phyloP scores from a whole-genome alignment of 1,140 invertebrate species.

The Melanaphis sacchari region DNA sequence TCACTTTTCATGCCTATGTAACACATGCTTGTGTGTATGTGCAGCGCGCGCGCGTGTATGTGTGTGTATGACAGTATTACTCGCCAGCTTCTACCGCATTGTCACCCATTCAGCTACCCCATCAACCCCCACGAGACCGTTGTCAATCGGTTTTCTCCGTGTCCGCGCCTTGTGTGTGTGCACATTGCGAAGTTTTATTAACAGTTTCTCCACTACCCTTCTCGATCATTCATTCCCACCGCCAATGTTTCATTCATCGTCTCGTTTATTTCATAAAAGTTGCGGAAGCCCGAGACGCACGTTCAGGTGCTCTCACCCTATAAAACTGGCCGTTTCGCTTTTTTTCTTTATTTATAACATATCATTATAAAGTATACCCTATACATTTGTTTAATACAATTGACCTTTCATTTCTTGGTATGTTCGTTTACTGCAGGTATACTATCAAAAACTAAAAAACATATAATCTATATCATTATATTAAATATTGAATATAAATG shows the following conservation, averaged over 20 bases:
- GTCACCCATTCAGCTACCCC: too few relatives aligned
- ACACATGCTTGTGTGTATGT: not conserved
- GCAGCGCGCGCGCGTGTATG: too few relatives aligned
- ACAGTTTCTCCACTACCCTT: not conserved
- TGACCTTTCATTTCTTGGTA: not conserved
- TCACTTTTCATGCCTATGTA: not conserved
- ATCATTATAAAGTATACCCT: not conserved
- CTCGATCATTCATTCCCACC: not conserved
- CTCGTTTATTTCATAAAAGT: not conserved
- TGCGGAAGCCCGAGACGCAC: not conserved
- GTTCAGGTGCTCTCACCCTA: not conserved
- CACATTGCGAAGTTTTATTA: not conserved
- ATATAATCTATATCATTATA: not conserved
- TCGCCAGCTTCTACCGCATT: not conserved
- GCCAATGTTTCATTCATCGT: not conserved
- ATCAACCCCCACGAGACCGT: not conserved
- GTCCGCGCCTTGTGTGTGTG: not conserved
- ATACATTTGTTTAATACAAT: not conserved
- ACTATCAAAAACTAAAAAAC: not conserved
- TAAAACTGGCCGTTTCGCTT: not conserved
- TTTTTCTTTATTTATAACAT: too few relatives aligned
- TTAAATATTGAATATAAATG: not conserved
- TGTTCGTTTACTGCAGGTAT: not conserved
- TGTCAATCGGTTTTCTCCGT: slow-evolving; percentile 27
- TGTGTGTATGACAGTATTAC: not conserved